Base-by-base conservation (phyloP, 2,797 vertebrate species). In the Heliangelus exortis region DNA sequence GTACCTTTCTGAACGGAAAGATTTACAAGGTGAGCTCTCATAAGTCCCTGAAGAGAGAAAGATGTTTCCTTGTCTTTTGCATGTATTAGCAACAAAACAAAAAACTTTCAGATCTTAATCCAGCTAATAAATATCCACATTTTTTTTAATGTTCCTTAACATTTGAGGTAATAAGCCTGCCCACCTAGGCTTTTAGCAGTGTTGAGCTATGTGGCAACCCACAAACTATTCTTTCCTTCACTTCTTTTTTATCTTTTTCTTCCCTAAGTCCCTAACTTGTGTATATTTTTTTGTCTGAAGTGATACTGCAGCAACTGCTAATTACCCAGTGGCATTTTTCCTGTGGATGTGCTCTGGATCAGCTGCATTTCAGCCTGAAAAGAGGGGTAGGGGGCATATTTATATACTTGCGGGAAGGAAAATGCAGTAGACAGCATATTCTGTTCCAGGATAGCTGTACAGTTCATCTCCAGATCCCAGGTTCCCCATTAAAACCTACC, bases 361-460 rank as follows among this genome's bases (percentile, higher is more conserved):
- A 95, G 84, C 71, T 90, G 54, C 76, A 50, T 92, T 95, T 95
- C 86, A 90, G 63, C 58, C 55, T 93, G n/a, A 41, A 86, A 93
- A 93, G 62, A 9, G 28, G 76, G 22, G 20, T 28, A 89, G 78
- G 82, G 81, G 84, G 33, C 48, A 82, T 62, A 74, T 93, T 90
- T 91, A 84, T 86, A 62, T 59, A 47, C 25, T 93, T 89, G 69
- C 0, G 21, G 87, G 90, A 83, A 85, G 90, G 74, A 92, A 94
- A 93, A 94, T 89, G 91, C 85, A 92, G 76, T 45, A 91, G 86
- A 82, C 69, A 92, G 92, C 91, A 94, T 92, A 95, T 95, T 97
- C 93, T 90, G 50, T 95, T 92, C 85, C 89, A 93, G 80, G 43
- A 53, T 78, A 78, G 78, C 50, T 93, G 62, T 79, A 89, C 14